A percentile compares a stretch with the other conserved stretches of the same genome.
These are phyloP conservation scores for Drosophila ironensis DNA, from an alignment of 1,140 invertebrate genomes.

Conservation along the genomic window DNA sequence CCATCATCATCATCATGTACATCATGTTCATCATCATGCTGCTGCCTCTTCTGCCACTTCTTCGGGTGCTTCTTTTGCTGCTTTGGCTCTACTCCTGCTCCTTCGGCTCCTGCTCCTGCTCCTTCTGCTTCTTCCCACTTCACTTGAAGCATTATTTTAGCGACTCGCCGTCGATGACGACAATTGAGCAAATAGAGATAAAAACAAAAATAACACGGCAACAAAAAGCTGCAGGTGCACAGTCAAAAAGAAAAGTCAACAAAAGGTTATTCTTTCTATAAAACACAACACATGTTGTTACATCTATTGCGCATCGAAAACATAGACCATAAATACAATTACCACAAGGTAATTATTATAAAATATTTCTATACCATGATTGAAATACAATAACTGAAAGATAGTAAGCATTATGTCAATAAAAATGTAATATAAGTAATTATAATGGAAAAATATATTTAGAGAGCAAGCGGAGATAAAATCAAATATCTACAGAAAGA, in stretches of 20 bases:
- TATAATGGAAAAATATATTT: too few relatives aligned
- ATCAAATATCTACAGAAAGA: too few relatives aligned
- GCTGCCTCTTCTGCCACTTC: constrained; percentile 12
- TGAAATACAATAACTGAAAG: too few relatives aligned
- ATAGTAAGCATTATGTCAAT: too few relatives aligned
- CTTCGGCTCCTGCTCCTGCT: constrained; percentile 30
- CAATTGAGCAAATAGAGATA: constrained; percentile 78
- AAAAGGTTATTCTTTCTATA: too few relatives aligned
- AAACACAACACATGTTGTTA: too few relatives aligned
- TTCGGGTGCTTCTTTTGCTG: not conserved
- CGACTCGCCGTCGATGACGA: constrained; percentile 55
- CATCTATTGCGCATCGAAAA: too few relatives aligned
- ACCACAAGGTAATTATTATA: too few relatives aligned
- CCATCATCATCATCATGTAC: constrained; percentile 24
- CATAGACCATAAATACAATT: too few relatives aligned
- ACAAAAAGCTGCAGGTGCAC: constrained; percentile 6
- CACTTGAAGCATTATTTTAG: constrained; percentile 78
- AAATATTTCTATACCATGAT: too few relatives aligned
- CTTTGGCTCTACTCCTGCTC: not conserved
- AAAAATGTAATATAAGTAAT: too few relatives aligned
- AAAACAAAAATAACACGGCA: constrained; percentile 29
- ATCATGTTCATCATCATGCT: constrained; percentile 35
- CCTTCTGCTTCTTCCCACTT: constrained; percentile 47
- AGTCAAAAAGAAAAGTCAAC: not conserved
- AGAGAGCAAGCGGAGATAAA: too few relatives aligned